Base-by-base conservation (phyloP, 2,888 invertebrate species). In the Synergus laeviventris region DNA sequence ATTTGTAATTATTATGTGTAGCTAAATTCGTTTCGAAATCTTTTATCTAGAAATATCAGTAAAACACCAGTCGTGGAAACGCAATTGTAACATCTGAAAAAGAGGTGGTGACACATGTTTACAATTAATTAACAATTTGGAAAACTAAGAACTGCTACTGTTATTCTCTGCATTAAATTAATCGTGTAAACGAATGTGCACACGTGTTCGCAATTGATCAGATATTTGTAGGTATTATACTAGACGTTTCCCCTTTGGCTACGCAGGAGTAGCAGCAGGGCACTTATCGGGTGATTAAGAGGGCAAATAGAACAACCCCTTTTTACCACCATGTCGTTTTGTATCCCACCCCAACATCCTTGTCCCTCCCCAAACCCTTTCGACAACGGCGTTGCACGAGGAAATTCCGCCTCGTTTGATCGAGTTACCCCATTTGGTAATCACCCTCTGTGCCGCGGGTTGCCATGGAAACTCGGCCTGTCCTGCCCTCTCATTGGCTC, bases 361-460 rank as follows among this genome's bases (percentile, higher is more conserved):
- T 75, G 76, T 59, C 78, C 76, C 78, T 77, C 76, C 80, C 80
- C 81, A 77, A 78, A 77, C 79, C 77, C 78, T 75, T 77, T 66
- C 76, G 75, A 77, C 76, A 80, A 75, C 73, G 79, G 74, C 76
- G 78, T 80, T 81, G 79, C 80, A 75, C 80, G 78, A 80, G 79
- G 81, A 83, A 81, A 84, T 83, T 84, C 83, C 84, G 81, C 81
- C 82, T 85, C 86, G 86, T 85, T 87, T 89, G 89, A 90, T 89
- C 89, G 90, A 89, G 89, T 89, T 89, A 88, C 87, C 87, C 90
- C 88, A 90, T 90, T 90, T 89, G 86, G 85, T 90, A 90, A 90
- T 90, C 89, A 86, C 85, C 89, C 87, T 86, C 84, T 81, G 83
- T 82, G 84, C 85, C 81, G 82, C 81, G 81, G 84, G 89, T 90